These are phyloP conservation scores for Shargacucullia verbasci DNA, from an alignment of 2,888 invertebrate genomes.

Conservation along the genomic window DNA sequence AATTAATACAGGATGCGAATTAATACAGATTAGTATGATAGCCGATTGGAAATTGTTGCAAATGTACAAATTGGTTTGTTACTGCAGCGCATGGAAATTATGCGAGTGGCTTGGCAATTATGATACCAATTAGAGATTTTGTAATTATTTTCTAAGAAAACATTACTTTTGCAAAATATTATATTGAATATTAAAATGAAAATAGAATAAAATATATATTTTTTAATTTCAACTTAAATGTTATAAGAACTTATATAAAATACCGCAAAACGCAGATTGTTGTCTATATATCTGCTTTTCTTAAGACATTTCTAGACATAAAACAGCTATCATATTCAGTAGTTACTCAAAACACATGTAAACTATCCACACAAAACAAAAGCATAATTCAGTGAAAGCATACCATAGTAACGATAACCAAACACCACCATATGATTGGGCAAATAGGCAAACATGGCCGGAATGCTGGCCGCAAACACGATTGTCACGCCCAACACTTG, in stretches of 20 bases:
- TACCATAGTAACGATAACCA: conserved; percentile 69
- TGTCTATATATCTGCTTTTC: too few species aligned
- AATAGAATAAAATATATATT: too few species aligned
- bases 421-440: conserved; percentile 61
- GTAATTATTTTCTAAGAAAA: too few species aligned
- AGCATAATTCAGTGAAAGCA: conserved; percentile 40
- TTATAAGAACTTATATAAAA: too few species aligned
- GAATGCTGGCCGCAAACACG: conserved; percentile 66
- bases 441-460: conserved; percentile 42
- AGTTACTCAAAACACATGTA: conserved; percentile 10
- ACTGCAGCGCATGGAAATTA: conserved; percentile 15
- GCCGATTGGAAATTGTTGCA: conserved; percentile 47
- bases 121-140: too few species aligned
- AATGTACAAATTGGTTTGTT: conserved; percentile 54
- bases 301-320: too few species aligned
- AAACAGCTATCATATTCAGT: not conserved
- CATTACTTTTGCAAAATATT: too few species aligned
- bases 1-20: conserved; percentile 65
- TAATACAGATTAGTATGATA: conserved; percentile 70
- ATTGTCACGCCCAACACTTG: conserved; percentile 71
- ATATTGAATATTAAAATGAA: too few species aligned
- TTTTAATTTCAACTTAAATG: too few species aligned
- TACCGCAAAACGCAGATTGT: too few species aligned
- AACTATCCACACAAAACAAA: conserved; percentile 5
- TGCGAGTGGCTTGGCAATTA: too few species aligned